Conservation (phyloP, 1,140 invertebrate genomes). For the Drosophila miranda region DNA sequence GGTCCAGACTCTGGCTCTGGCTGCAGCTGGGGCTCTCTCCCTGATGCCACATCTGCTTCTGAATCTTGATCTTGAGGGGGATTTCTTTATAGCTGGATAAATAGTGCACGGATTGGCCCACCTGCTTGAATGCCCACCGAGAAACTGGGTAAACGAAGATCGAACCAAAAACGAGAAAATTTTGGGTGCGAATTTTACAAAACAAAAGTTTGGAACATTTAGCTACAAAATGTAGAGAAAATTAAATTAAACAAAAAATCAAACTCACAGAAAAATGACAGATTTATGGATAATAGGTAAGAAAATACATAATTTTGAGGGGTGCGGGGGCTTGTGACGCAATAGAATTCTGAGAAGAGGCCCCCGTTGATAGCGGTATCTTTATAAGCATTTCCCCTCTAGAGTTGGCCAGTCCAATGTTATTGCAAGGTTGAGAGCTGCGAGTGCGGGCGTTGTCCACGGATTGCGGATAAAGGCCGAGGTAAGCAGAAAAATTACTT, state of each 20-base stretch:
- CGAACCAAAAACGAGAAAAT: constrained; percentile 39
- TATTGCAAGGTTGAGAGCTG: neutral
- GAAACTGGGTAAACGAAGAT: constrained; percentile 16
- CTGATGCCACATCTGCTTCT: constrained; percentile 20
- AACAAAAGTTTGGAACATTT: constrained; percentile 9
- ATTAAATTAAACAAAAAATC: too few species aligned
- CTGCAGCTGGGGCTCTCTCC: neutral
- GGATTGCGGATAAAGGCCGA: constrained; percentile 5
- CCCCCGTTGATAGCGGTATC: too few species aligned
- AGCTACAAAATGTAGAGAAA: too few species aligned
- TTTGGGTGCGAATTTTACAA: constrained; percentile 29
- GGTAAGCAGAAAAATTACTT: neutral
- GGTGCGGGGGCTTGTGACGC: too few species aligned
- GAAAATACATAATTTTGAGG: too few species aligned
- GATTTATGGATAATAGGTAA: too few species aligned
- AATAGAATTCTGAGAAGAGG: too few species aligned
- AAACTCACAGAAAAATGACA: too few species aligned
- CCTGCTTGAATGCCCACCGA: constrained; percentile 39
- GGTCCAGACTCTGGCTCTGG: constrained; percentile 3
- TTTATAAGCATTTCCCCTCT: too few species aligned
- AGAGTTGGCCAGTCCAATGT: constrained; percentile 1
- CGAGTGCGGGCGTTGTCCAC: constrained; percentile 14
- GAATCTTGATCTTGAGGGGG: constrained; percentile 30
- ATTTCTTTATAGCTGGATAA: constrained; percentile 14
- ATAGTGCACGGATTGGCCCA: constrained; percentile 4